Conservation (phyloP, 2,888 invertebrate species). For the Chaitophorus viminalis region DNA sequence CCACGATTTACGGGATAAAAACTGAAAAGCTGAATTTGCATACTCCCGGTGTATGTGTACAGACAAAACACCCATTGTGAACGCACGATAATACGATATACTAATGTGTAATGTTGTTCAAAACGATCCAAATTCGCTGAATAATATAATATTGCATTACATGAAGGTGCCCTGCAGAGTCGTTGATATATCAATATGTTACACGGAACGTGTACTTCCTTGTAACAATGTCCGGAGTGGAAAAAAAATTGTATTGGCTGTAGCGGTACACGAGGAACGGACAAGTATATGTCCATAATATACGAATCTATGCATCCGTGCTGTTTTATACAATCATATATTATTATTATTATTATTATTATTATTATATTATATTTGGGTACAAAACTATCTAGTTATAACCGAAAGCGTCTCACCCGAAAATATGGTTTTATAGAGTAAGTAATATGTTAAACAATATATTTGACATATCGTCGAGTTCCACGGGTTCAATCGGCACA, state of each 20-base stretch:
- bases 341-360: too few species aligned
- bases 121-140: constrained; percentile 44
- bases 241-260: not conserved
- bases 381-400: too few species aligned
- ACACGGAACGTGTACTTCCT: constrained; percentile 8
- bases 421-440: too few species aligned
- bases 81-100: not conserved
- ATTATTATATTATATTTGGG: too few species aligned
- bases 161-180: too few species aligned
- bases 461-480: too few species aligned
- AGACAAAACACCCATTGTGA: constrained; percentile 30
- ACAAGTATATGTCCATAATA: not conserved
- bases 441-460: too few species aligned
- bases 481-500: too few species aligned
- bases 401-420: too few species aligned
- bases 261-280: not conserved
- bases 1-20: constrained; percentile 36
- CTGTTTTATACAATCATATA: too few species aligned
- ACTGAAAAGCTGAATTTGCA: constrained; percentile 28
- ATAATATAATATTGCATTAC: constrained; percentile 28
- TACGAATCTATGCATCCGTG: too few species aligned
- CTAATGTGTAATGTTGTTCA: not conserved
- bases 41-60: not conserved
- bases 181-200: not conserved
- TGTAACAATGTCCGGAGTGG: not conserved